Evolutionary conservation across 2,888 invertebrate species (phyloP).

Genomic region (Tineola bisselliella): DNA sequence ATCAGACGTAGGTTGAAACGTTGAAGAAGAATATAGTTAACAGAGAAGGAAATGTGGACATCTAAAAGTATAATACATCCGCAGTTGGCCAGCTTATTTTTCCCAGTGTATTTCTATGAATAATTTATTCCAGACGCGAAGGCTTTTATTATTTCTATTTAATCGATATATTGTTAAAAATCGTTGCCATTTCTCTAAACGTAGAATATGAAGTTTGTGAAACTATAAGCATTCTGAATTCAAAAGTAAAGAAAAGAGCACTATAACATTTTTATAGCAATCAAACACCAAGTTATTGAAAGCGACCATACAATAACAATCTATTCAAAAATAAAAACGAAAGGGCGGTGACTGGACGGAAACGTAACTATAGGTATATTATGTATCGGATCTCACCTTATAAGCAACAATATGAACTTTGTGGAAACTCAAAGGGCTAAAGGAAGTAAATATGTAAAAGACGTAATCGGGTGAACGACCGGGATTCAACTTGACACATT

Average conservation of each 20-base stretch:
- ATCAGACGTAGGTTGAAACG: background rate
- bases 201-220: background rate
- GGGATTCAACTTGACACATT: constrained; percentile 66
- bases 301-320: background rate
- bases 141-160: background rate
- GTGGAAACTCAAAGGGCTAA: constrained; percentile 17
- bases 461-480: constrained; percentile 45
- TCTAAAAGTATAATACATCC: constrained; percentile 59
- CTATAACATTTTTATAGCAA: background rate
- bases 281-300: background rate
- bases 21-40: constrained; percentile 7
- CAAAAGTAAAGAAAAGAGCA: background rate
- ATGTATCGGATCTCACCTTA: background rate
- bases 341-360: background rate
- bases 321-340: too few species aligned
- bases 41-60: constrained; percentile 10
- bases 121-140: constrained; percentile 40
- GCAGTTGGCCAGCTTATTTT: constrained; percentile 50
- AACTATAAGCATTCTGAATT: background rate
- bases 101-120: constrained; percentile 52
- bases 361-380: too few species aligned
- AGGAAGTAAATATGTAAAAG: constrained; percentile 48
- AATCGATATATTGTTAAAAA: background rate
- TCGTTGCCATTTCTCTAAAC: background rate
- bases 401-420: background rate